Percentiles rank a stretch among this genome's conserved stretches.
phyloP scores from a whole-genome alignment of 2,888 invertebrate genomes.

The Cheilosia impressa region DNA sequence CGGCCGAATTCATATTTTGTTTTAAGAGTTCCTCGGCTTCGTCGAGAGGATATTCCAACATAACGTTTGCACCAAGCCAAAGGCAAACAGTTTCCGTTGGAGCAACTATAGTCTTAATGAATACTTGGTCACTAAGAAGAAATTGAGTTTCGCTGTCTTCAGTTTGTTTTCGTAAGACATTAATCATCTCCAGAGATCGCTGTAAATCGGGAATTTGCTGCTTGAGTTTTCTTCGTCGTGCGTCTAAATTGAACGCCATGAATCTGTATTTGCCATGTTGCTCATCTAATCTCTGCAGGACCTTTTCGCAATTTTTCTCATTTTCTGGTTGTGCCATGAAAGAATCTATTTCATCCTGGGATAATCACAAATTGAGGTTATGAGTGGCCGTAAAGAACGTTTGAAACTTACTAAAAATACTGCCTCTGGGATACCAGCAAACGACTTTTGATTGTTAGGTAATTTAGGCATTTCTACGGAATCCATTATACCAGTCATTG shows the following conservation, averaged over 20 bases:
- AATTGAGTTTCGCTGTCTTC: constrained; percentile 93
- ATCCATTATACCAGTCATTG: constrained; percentile 82
- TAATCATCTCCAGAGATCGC: constrained; percentile 95
- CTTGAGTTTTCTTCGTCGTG: constrained; percentile 93
- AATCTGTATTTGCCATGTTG: constrained; percentile 98
- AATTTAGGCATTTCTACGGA: constrained; percentile 82
- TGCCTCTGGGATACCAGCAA: constrained; percentile 94
- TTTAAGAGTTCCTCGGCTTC: constrained; percentile 94
- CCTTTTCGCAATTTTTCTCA: constrained; percentile 92
- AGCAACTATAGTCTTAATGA: constrained; percentile 91
- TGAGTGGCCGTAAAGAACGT: not conserved
- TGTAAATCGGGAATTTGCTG: constrained; percentile 97
- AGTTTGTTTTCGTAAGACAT: constrained; percentile 92
- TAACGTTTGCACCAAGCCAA: constrained; percentile 96
- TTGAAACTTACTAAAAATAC: constrained; percentile 90
- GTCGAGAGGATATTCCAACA: constrained; percentile 97
- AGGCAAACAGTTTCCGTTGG: constrained; percentile 95
- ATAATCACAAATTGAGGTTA: constrained; percentile 6
- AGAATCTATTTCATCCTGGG: constrained; percentile 96
- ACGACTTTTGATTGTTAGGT: constrained; percentile 85
- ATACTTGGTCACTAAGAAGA: constrained; percentile 96
- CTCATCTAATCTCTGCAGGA: constrained; percentile 94
- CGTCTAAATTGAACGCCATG: constrained; percentile 96
- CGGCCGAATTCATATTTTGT: constrained; percentile 93
- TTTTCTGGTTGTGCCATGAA: constrained; percentile 95